These are phyloP conservation scores for Cecropterus lyciades DNA, from an alignment of 1,140 invertebrate genomes.

Conservation along the genomic window DNA sequence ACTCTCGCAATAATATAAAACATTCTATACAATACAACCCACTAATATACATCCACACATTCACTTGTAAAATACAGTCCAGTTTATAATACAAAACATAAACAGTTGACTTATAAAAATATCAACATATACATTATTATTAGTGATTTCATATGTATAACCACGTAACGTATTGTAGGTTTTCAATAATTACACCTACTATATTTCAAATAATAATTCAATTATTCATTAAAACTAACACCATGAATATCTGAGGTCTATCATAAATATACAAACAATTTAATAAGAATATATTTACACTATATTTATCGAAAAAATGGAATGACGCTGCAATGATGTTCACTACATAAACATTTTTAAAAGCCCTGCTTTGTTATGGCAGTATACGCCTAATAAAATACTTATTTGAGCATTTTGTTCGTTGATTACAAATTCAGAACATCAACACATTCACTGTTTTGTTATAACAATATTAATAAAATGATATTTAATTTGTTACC, in stretches of 20 bases:
- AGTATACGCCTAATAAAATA: conserved; percentile 70
- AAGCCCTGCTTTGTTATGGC: conserved; percentile 65
- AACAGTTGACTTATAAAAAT: conserved; percentile 56
- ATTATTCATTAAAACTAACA: conserved; percentile 49
- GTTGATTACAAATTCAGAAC: conserved; percentile 60
- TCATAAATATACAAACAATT: conserved; percentile 76
- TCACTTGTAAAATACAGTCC: conserved; percentile 62
- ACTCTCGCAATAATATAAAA: conserved; percentile 42
- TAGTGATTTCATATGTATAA: conserved; percentile 31
- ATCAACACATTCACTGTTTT: conserved; percentile 83
- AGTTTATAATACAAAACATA: conserved; percentile 73
- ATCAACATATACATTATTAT: conserved; percentile 48
- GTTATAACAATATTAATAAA: conserved; percentile 24
- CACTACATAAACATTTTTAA: conserved; percentile 41
- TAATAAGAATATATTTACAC: conserved; percentile 71
- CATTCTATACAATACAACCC: conserved; percentile 60
- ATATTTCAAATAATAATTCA: no score
- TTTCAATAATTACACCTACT: no score
- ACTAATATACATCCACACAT: conserved; percentile 57
- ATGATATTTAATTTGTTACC: conserved; percentile 10
- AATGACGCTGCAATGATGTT: conserved; percentile 57
- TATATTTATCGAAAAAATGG: conserved; percentile 47
- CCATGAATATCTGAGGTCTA: conserved; percentile 53
- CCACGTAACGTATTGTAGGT: no score
- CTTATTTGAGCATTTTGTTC: conserved; percentile 75